Conservation (phyloP, 2,113 vertebrate genomes). For the Agapornis roseicollis region DNA sequence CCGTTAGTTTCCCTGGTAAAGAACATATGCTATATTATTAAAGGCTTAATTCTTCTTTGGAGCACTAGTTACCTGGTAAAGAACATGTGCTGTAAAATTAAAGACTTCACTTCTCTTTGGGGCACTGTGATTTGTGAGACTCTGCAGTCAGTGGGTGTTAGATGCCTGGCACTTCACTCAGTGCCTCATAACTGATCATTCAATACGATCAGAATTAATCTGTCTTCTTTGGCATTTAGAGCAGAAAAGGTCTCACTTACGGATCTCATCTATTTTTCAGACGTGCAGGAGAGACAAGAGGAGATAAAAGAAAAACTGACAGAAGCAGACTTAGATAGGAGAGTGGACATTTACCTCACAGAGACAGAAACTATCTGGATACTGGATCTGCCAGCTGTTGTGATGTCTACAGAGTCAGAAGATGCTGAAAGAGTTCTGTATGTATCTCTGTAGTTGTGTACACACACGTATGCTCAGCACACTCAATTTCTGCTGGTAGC, state of each 20-base stretch:
- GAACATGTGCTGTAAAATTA: background rate
- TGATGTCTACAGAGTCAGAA: slow-evolving; percentile 76
- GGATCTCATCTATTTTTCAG: slow-evolving; percentile 55
- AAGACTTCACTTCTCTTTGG: background rate
- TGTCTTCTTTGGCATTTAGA: background rate
- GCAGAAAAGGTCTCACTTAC: background rate
- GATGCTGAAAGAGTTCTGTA: slow-evolving; percentile 77
- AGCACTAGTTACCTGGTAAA: slow-evolving; percentile 73
- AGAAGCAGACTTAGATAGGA: slow-evolving; percentile 75
- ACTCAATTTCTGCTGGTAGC: background rate
- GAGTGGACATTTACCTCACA: slow-evolving; percentile 71
- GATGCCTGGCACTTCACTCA: background rate
- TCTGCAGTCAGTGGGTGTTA: background rate
- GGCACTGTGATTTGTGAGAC: background rate
- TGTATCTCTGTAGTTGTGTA: background rate
- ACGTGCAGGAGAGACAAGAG: slow-evolving; percentile 55
- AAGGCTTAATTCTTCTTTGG: background rate
- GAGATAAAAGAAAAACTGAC: slow-evolving; percentile 35
- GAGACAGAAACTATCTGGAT: slow-evolving; percentile 82
- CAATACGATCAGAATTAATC: background rate
- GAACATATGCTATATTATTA: background rate
- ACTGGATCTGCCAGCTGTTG: slow-evolving; percentile 75
- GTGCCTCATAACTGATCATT: background rate
- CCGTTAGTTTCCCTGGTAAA: slow-evolving; percentile 75
- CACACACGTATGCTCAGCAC: background rate